phyloP scores from a whole-genome alignment of 2,113 vertebrate genomes.

The Megatriorchis doriae region DNA sequence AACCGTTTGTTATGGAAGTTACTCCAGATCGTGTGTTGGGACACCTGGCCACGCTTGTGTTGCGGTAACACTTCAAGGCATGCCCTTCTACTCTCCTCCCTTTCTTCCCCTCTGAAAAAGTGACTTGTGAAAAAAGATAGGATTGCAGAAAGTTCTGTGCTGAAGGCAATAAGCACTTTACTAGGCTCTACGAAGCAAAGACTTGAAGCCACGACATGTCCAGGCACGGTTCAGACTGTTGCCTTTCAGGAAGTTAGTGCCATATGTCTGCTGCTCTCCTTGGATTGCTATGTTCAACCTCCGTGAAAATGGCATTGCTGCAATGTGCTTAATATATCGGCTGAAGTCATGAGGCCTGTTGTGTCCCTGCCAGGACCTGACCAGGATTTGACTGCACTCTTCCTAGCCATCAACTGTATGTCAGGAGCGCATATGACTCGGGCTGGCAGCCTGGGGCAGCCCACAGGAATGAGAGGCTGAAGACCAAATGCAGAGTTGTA shows the following conservation, averaged over 20 bases:
- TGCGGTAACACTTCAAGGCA: neutral
- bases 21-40: neutral
- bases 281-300: neutral
- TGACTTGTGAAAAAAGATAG: neutral
- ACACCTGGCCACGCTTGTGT: accelerated
- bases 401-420: neutral
- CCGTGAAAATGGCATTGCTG: neutral
- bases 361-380: neutral
- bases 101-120: neutral
- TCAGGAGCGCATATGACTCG: neutral
- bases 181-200: neutral
- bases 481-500: neutral
- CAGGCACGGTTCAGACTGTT: neutral
- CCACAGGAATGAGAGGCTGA: neutral
- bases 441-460: neutral
- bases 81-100: neutral
- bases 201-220: neutral
- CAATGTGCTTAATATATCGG: neutral
- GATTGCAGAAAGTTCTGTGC: neutral
- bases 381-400: neutral
- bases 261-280: neutral
- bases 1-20: neutral
- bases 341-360: neutral
- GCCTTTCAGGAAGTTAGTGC: neutral
- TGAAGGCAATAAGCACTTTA: neutral